Evolutionary conservation across 2,888 invertebrate species (phyloP), one percentile per base, ranked within the genome.

Genomic region (Heliconius ismenius): DNA sequence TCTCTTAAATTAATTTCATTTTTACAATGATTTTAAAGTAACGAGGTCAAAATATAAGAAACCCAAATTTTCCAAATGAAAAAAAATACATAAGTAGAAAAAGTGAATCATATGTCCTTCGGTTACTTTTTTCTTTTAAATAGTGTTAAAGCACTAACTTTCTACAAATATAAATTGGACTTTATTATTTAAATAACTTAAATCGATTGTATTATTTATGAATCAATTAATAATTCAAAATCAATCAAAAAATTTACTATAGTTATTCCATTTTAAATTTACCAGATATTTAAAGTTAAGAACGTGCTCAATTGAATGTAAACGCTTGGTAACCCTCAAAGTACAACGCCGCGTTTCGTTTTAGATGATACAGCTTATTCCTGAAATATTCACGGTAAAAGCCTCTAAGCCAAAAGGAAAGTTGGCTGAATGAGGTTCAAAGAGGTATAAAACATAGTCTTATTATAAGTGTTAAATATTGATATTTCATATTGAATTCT

Each of bases 331-430:
- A 54, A 73, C 28, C 76, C 76, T 70, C 28, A 65, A 54, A 39
- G 65, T 65, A 58, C 28, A 58, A 63, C n/a, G 72, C 39, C 63
- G 39, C 36, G 32, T 65, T 73, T 49, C 73, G 73, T 67, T 73
- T 68, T 73, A 76, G 39, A 43, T 32, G 67, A 49, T 63, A 69
- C 62, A 76, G 76, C 73, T 77, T 77, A 75, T 77, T 77, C 60
- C 70, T 75, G 67, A 77, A 75, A 75, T 77, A 75, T 72, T 77
- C 67, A 75, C 72, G 62, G 60, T 75, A 73, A 75, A 77, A 65
- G 77, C 72, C 74, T 72, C 70, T 70, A 74, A 75, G 72, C 72
- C 58, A 75, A 77, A 73, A 63, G 76, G 64, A 74, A 73, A 43
- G 62, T 39, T 72, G 36, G 36, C 18, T 24, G 63, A 64, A 63